Base-by-base conservation (phyloP, 2,888 invertebrate genomes). In the Drosophila parthenogenetica region DNA sequence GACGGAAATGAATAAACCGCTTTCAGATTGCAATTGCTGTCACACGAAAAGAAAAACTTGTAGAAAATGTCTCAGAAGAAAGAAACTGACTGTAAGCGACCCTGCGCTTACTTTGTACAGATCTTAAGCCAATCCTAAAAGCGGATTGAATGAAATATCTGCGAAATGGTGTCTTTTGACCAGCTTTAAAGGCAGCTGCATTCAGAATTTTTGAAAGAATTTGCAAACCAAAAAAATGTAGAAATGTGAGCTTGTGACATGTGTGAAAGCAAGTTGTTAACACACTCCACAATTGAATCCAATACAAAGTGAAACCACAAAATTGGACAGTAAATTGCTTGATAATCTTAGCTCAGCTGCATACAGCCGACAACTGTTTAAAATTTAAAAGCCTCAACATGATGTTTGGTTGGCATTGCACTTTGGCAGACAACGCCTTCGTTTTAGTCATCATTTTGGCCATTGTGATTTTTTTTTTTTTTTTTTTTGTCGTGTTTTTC, bases 371-470 rank as follows among this genome's bases (percentile, higher is more conserved):
- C 63, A 66, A 46, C 60, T 40, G 57, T 39, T 67, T 46, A 51
- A 39, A 17, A 49, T 40, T 51, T 46, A 32, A 71, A 74, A 64
- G 14, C 67, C 37, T 51, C 25, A 61, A 67, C 59, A 60, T 60
- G 60, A 53, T 62, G 54, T 16, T 29, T 46, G 25, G 46, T 51
- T 69, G 62, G 69, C 68, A 53, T 61, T 68, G 79, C 65, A 16
- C 43, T 40, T 46, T 35, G 35, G 35, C 13, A 35, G 85, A 79
- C 76, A 75, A 84, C 85, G 82, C 80, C 80, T 85, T 55, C 58
- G 66, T 55, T 61, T 76, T 65, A 37, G 35, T 13, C 37, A 25
- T 37, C 39, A 59, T 72, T 69, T 72, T 66, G 62, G 49, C 81
- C 81, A 82, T 82, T 82, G 81, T 83, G 8, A 2, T 29, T 29